A percentile compares a stretch with the other conserved stretches of the same genome.
phyloP scores from a whole-genome alignment of 53 echinoderm and acorn worm genomes.

The Patiria pectinifera region DNA sequence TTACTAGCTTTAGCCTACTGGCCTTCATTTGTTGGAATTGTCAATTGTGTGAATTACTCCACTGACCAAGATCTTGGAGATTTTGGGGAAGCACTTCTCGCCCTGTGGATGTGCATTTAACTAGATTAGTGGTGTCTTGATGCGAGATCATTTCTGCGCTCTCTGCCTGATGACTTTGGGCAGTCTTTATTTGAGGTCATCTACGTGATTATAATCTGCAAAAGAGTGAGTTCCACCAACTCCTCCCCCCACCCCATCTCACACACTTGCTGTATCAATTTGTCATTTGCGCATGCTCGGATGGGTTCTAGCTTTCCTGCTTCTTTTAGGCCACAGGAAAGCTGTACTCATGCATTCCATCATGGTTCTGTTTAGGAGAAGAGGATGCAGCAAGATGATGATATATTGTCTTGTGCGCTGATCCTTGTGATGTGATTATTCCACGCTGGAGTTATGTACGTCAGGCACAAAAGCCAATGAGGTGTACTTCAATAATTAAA shows the following conservation, averaged over 20 bases:
- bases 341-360: neutral
- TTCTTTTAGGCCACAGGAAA: neutral
- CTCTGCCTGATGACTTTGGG: no score
- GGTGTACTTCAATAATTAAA: neutral
- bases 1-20: neutral
- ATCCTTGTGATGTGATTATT: constrained; percentile 17
- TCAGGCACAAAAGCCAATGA: neutral
- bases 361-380: neutral
- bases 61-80: neutral
- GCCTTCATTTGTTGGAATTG: neutral
- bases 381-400: neutral
- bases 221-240: no score
- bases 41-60: neutral
- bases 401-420: constrained; percentile 28
- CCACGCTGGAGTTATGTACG: neutral
- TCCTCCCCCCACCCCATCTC: no score
- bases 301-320: neutral
- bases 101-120: neutral
- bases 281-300: neutral
- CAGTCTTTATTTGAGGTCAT: no score
- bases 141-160: no score
- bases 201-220: no score
- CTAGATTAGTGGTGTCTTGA: neutral
- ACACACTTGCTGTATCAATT: neutral
- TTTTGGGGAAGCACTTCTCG: neutral